Base-by-base conservation (phyloP, 2,113 vertebrate genomes). In the Enhydra lutris region DNA sequence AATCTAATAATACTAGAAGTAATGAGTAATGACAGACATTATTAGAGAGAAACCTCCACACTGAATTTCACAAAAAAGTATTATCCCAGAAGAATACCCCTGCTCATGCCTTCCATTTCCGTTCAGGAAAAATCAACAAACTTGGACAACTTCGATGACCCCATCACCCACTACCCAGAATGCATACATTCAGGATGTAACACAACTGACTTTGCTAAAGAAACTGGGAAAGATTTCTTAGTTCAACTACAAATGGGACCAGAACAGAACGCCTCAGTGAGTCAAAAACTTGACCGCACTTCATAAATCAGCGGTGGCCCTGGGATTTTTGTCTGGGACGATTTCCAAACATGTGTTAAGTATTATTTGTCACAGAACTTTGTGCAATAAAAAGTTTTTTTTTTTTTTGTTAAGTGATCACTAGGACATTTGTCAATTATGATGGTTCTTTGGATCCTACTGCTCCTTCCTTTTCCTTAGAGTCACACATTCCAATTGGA, bases 351-450 rank as follows among this genome's bases (percentile, higher is more conserved):
- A 71, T 65, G 73, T 93, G 92, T 42, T 73, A 73, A 73, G 45
- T 45, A 47, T 93, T 91, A 93, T 42, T 90, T 71, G 57, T 95
- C 82, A 82, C 3, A 29, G 14, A 93, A 91, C 79, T 95, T 82
- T 73, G 12, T 85, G 82, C 50, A 88, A 94, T 69, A 52, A 42
- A 34, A 69, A 21, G 57, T 67, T 80, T 45, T 11, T 71, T 85
- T 71, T 85, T 90, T 85, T 85, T 73, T 73, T 36, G 92, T 50
- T 88, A 76, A 91, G 93, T 74, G 50, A 69, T 73, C 39, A 76
- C 71, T 36, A 78, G 85, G 36, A 84, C 76, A 91, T 91, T 55
- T 69, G 89, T 84, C 95, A 96, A 61, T 57, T 76, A 93, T 18
- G 85, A 78, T 29, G 55, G 50, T 65, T 88, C 79, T 82, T 74